A percentile compares a stretch with the other conserved stretches of the same genome.
phyloP scores from a whole-genome alignment of 2,888 invertebrate species.

The Ramazzottius varieornatus region DNA sequence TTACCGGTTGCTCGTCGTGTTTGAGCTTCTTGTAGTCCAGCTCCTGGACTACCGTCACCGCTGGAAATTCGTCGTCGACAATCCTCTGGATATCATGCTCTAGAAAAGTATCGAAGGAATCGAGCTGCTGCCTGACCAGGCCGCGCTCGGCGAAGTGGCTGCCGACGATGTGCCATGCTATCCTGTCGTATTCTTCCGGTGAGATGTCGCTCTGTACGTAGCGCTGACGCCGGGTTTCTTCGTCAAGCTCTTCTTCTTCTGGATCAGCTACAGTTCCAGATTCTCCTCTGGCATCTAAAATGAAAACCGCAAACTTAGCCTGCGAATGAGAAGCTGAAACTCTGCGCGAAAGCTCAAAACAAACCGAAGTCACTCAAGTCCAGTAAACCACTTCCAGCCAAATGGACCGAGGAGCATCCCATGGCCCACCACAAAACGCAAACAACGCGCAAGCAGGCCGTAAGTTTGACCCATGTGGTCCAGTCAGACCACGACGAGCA shows the following conservation, averaged over 20 bases:
- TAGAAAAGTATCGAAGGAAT: neutral
- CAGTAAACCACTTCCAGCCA: too few relatives aligned
- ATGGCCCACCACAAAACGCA: too few relatives aligned
- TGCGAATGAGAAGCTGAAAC: too few relatives aligned
- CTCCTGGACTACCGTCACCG: neutral
- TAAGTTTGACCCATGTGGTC: too few relatives aligned
- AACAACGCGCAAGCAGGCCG: too few relatives aligned
- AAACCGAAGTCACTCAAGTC: too few relatives aligned
- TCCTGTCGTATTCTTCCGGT: neutral
- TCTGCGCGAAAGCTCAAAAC: too few relatives aligned
- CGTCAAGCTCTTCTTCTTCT: neutral
- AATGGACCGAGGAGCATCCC: too few relatives aligned
- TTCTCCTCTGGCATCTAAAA: too few relatives aligned
- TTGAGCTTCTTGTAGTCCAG: neutral
- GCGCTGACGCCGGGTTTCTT: neutral
- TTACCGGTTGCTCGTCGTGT: neutral
- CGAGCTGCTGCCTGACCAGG: conserved; percentile 2
- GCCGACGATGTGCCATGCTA: neutral
- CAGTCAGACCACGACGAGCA: too few relatives aligned
- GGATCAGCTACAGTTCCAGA: too few relatives aligned
- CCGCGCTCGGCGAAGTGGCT: neutral
- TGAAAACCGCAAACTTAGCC: too few relatives aligned
- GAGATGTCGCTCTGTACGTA: neutral
- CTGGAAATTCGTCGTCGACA: neutral
- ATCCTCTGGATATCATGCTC: neutral